These are phyloP conservation scores for Sebastes schlegelii DNA, from an alignment of 2,113 vertebrate species.

Conservation along the genomic window DNA sequence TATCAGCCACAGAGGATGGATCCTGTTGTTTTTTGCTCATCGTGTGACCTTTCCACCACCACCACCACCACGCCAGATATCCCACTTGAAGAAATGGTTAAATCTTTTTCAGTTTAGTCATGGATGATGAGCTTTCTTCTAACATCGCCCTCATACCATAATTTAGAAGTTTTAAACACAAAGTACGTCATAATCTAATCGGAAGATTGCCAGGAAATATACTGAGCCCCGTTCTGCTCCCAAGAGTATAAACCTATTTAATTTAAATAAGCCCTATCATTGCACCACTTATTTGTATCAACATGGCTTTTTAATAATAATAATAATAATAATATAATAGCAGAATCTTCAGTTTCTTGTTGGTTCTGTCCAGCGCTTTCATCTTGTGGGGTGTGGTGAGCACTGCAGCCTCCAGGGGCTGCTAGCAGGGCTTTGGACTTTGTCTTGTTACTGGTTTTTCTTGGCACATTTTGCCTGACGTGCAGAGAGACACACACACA, in stretches of 20 bases:
- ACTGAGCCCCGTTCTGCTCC: background rate
- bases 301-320: no score
- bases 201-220: background rate
- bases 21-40: background rate
- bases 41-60: background rate
- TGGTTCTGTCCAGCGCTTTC: background rate
- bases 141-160: background rate
- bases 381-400: conserved; percentile 4
- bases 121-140: background rate
- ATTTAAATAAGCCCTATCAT: background rate
- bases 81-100: background rate
- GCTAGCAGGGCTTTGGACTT: background rate
- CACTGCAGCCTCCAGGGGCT: background rate
- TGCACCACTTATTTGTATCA: background rate
- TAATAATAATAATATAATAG: no score
- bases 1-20: background rate
- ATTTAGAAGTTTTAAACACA: background rate
- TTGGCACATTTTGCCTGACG: conserved; percentile 8
- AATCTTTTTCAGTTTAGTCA: background rate
- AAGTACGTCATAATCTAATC: background rate
- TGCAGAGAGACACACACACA: conserved; percentile 19
- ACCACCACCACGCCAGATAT: background rate
- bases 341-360: background rate
- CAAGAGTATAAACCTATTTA: background rate
- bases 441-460: conserved; percentile 17